phyloP scores from a whole-genome alignment of 2,113 vertebrate species.

The Cyanoramphus novaezelandiae region DNA sequence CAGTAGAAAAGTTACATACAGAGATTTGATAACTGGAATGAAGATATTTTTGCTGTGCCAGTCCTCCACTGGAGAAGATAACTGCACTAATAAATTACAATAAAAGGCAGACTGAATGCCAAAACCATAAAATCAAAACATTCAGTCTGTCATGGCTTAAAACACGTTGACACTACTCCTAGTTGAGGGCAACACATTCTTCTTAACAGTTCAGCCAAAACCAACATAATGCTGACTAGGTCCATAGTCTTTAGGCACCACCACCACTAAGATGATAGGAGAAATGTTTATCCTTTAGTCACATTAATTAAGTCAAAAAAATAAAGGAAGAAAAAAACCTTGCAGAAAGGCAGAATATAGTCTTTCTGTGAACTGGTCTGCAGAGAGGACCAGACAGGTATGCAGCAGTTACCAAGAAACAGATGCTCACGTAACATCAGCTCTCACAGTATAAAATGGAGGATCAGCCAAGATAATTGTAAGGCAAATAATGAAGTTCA shows the following conservation, averaged over 20 bases:
- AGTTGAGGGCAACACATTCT: neutral
- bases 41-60: neutral
- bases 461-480: neutral
- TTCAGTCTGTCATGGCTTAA: neutral
- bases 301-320: neutral
- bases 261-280: rapidly evolving
- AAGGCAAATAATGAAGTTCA: neutral
- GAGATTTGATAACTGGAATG: neutral
- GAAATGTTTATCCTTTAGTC: neutral
- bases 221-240: neutral
- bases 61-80: neutral
- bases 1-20: rapidly evolving
- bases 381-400: neutral
- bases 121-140: neutral
- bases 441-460: neutral
- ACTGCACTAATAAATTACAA: neutral
- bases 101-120: neutral
- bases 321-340: neutral
- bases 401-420: neutral
- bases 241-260: neutral
- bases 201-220: neutral
- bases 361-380: neutral
- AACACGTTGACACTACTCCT: neutral
- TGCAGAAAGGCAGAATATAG: neutral
- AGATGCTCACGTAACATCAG: neutral